Evolutionary conservation across 1,140 invertebrate genomes (phyloP).

Genomic region (Cotesia chilonis): DNA sequence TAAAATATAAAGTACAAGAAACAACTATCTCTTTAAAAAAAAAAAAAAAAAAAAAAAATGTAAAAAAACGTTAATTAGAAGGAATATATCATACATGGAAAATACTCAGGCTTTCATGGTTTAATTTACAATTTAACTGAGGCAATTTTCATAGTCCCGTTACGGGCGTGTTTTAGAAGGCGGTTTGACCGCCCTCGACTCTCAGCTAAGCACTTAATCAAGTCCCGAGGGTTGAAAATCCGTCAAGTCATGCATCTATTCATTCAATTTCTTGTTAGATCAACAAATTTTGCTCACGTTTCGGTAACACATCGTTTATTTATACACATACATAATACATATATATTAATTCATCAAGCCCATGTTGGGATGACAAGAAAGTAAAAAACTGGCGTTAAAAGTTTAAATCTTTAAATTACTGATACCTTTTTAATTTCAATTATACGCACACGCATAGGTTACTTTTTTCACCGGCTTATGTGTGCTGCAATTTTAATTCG

Average conservation of each 20-base stretch:
- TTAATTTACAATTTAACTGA: conserved; percentile 20
- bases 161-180: neutral
- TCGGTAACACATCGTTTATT: conserved; percentile 5
- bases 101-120: neutral
- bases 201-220: conserved; percentile 1
- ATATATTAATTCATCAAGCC: neutral
- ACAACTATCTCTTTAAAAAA: conserved; percentile 26
- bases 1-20: too few species aligned
- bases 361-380: neutral
- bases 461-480: neutral
- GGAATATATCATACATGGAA: neutral
- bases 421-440: too few species aligned
- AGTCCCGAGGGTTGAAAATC: conserved; percentile 25
- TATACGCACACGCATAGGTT: neutral
- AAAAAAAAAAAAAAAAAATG: conserved; percentile 21
- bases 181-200: conserved; percentile 7
- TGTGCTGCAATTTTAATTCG: too few species aligned
- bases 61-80: neutral
- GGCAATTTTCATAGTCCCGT: conserved; percentile 13
- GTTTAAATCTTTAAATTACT: too few species aligned
- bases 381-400: conserved; percentile 15
- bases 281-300: conserved; percentile 27
- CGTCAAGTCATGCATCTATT: conserved; percentile 18
- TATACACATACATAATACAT: too few species aligned
- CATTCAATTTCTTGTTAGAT: conserved; percentile 13